phyloP scores from a whole-genome alignment of 1,140 invertebrate species.

The Drosophila malerkotliana region DNA sequence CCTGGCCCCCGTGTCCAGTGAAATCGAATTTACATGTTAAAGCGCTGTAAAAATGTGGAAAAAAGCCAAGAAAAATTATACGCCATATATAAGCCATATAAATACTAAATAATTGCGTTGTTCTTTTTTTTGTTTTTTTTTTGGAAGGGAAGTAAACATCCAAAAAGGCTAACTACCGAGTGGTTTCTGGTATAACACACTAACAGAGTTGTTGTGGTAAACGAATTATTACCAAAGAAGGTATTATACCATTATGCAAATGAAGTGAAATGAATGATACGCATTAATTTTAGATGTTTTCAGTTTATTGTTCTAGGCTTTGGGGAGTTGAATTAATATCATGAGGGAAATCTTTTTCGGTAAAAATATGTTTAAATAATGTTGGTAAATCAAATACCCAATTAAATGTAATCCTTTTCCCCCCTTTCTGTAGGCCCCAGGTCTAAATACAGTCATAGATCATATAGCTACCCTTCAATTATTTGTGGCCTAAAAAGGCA shows the following conservation, averaged over 20 bases:
- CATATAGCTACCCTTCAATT: constrained; percentile 40
- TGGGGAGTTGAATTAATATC: neutral
- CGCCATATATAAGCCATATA: constrained; percentile 51
- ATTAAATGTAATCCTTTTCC: constrained; percentile 19
- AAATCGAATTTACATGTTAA: constrained; percentile 81
- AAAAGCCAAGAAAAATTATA: constrained; percentile 41
- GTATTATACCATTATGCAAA: constrained; percentile 12
- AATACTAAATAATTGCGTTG: constrained; percentile 66
- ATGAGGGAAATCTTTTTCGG: neutral
- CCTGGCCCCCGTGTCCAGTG: constrained; percentile 32
- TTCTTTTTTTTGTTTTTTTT: constrained; percentile 19
- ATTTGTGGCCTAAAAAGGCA: constrained; percentile 32
- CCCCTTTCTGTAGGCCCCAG: neutral
- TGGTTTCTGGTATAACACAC: constrained; percentile 11
- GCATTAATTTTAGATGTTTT: constrained; percentile 10
- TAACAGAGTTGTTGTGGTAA: constrained; percentile 56
- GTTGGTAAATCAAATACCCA: neutral
- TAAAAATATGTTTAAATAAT: neutral
- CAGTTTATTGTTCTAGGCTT: neutral
- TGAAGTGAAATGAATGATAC: neutral
- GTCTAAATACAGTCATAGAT: constrained; percentile 22
- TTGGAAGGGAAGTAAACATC: neutral
- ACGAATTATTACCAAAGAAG: constrained; percentile 10
- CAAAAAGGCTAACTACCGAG: constrained; percentile 16
- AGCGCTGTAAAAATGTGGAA: constrained; percentile 62